These are phyloP conservation scores for Eumaeus atala DNA, from an alignment of 1,140 invertebrate genomes.

Conservation along the genomic window DNA sequence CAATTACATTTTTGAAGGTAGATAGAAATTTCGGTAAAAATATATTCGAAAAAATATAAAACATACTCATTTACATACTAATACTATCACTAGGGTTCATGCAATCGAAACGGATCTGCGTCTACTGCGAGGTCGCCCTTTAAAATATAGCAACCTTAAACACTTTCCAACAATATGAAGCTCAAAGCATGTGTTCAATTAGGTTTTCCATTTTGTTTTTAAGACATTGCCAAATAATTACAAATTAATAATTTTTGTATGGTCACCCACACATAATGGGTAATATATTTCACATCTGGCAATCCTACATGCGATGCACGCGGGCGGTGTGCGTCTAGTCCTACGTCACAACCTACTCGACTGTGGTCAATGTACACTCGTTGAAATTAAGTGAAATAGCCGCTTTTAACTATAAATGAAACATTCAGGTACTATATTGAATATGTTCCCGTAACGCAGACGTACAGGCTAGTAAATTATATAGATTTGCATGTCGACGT, in stretches of 20 bases:
- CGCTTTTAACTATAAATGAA: slow-evolving; percentile 17
- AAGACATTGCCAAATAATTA: slow-evolving; percentile 20
- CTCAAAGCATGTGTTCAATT: slow-evolving; percentile 7
- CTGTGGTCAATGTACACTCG: slow-evolving; percentile 7
- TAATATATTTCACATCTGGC: slow-evolving; percentile 7
- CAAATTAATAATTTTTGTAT: not conserved
- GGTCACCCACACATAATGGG: too few species aligned
- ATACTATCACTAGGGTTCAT: slow-evolving; percentile 51
- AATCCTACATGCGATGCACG: slow-evolving; percentile 11
- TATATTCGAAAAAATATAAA: slow-evolving; percentile 33
- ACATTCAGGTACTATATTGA: slow-evolving; percentile 33
- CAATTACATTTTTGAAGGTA: slow-evolving; percentile 11
- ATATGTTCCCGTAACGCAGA: too few species aligned
- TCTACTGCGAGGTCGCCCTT: slow-evolving; percentile 10
- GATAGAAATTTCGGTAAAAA: slow-evolving; percentile 24
- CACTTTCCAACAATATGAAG: slow-evolving; percentile 20
- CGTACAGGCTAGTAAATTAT: too few species aligned
- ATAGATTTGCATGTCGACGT: too few species aligned
- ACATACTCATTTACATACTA: slow-evolving; percentile 38
- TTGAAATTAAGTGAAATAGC: slow-evolving; percentile 12
- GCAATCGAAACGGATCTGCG: slow-evolving; percentile 30
- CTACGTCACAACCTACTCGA: slow-evolving; percentile 9
- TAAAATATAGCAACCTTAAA: slow-evolving; percentile 36
- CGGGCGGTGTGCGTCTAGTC: not conserved
- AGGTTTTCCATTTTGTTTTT: too few species aligned